Base-by-base conservation (phyloP, 2,888 invertebrate genomes). In the Dryococelus australis region DNA sequence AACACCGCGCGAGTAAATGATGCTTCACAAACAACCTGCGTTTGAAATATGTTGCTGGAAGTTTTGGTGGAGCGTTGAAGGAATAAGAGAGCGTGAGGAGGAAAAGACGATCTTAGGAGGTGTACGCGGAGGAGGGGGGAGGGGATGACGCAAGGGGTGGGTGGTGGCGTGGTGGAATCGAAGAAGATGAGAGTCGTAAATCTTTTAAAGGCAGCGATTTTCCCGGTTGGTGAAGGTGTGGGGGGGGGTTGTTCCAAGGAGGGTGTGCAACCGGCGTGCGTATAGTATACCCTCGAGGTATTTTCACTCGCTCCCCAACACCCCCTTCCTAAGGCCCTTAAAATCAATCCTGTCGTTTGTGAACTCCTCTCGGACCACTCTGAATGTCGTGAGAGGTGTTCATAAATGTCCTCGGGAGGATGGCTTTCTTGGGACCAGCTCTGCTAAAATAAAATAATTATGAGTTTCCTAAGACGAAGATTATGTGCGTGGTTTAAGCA, bases 1-100 rank as follows among this genome's bases (percentile, higher is more conserved):
- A 35, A 35, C 35, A n/a, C 24, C 43, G 43, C 83, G 83, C 28
- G 43, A 83, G 83, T 83, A 83, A 83, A 83, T 83, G 83, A 83
- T 83, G 83, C 83, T 83, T 83, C 83, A 83, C 83, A 83, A 83
- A 83, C 83, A 83, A 16, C 35, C 13, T 83, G 83, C 83, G 83
- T 83, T 83, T 83, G 83, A 83, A 83, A 83, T 83, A 83, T 83
- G 83, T 83, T 83, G 83, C 43, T 83, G 83, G 83, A 83, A 83
- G 83, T 83, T 83, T 83, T 83, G 83, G 83, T 35, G 35, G 26
- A 83, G 83, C 83, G 83, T 35, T 83, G 35, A 65, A 83, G 83
- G 83, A 83, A 83, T 83, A 35, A 35, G 35, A 12, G 43, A 27
- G 83, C 43, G 83, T 35, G 26, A 83, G 26, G 83, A 83, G 83